phyloP scores from a whole-genome alignment of 1,140 invertebrate species.

The Uloborus diversus region DNA sequence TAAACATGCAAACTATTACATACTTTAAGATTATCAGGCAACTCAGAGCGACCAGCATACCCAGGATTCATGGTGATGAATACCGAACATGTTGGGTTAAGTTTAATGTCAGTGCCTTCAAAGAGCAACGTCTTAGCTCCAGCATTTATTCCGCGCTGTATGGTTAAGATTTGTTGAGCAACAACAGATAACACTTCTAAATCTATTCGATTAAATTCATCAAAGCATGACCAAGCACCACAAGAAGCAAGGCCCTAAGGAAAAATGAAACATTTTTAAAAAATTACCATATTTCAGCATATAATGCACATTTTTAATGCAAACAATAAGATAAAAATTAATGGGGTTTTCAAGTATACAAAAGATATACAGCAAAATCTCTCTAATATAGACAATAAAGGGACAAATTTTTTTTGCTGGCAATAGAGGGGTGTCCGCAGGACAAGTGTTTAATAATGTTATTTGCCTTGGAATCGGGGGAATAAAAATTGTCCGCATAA shows the following conservation, averaged over 20 bases:
- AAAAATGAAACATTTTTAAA: too few relatives aligned
- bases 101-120: constrained; percentile 85
- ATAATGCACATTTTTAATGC: too few relatives aligned
- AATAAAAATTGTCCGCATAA: too few relatives aligned
- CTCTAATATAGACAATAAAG: too few relatives aligned
- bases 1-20: background rate
- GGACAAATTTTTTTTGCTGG: too few relatives aligned
- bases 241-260: constrained; percentile 86
- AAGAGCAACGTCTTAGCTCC: constrained; percentile 79
- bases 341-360: too few relatives aligned
- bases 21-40: constrained; percentile 94
- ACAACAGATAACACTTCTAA: constrained; percentile 87
- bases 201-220: constrained; percentile 84
- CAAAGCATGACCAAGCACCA: constrained; percentile 97
- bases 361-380: too few relatives aligned
- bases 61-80: constrained; percentile 98
- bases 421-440: too few relatives aligned
- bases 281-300: too few relatives aligned
- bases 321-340: too few relatives aligned
- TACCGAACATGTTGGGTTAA: constrained; percentile 91
- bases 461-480: too few relatives aligned
- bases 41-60: constrained; percentile 88
- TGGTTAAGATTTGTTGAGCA: constrained; percentile 83
- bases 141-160: constrained; percentile 81
- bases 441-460: too few relatives aligned